Base-by-base conservation (phyloP, 2,113 vertebrate genomes). In the Peromyscus polionotus region DNA sequence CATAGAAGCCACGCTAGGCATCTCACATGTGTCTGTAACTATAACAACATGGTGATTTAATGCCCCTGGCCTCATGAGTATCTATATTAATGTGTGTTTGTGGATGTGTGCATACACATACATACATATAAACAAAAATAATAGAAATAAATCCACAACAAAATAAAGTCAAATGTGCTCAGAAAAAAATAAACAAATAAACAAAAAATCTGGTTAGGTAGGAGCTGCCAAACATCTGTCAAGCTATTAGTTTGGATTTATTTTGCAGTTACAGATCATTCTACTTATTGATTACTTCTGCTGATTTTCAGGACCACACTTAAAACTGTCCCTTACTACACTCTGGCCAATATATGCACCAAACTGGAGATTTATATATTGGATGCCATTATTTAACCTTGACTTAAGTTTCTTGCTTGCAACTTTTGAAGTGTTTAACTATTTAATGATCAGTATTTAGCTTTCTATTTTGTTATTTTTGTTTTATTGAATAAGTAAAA, bases 401-500 rank as follows among this genome's bases (percentile, higher is more conserved):
- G 24, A 4, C 6, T 92, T 88, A 63, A 9, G 1, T 87, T 63
- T 67, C 11, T 93, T 17, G 11, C 63, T 79, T 80, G 0, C 5
- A 80, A 90, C 68, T 10, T 48, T 81, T 73, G 13, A 68, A 67
- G 16, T 84, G 7, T 16, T 63, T 73, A 76, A 57, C 24, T 63
- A 36, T 12, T 42, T 5, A 54, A 22, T 39, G 1, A 13, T 75
- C 0, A 70, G 1, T 13, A 4, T 67, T 14, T n/a, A 61, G 1
- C 13, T 85, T 51, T 77, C 42, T 42, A n/a, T 11, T 65, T 73
- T 8, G 4, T n/a, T 63, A 39, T 10, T 81, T 48, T 39, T 48
- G 45, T 48, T n/a, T 51, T 42, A 83, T 81, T 67, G 89, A 72
- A 94, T 13, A 92, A 95, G 2, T 65, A 2, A 51, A 93, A 92